A percentile compares a stretch with the other conserved stretches of the same genome.
phyloP scores from a whole-genome alignment of 2,888 invertebrate genomes.

The Cordilura impudica region DNA sequence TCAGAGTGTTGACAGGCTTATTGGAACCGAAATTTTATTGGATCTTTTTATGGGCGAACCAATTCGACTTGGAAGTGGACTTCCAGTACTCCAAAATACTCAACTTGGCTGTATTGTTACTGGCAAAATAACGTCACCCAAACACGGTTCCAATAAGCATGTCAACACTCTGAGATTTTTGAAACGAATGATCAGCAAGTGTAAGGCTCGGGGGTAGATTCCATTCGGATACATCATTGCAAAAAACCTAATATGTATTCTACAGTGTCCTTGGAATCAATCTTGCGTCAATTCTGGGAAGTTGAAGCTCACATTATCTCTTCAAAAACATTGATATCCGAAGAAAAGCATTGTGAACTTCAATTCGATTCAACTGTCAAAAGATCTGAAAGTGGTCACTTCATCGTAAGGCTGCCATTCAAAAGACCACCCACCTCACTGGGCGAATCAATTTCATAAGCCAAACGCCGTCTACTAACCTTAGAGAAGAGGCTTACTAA shows the following conservation, averaged over 20 bases:
- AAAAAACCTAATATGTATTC: neutral
- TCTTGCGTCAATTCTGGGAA: too few species aligned
- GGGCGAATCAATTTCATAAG: slow-evolving; percentile 26
- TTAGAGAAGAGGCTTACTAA: too few species aligned
- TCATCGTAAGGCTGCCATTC: too few species aligned
- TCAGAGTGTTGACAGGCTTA: slow-evolving; percentile 26
- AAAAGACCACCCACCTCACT: slow-evolving; percentile 2
- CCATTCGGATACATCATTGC: too few species aligned
- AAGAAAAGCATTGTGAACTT: too few species aligned
- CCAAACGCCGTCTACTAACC: slow-evolving; percentile 16
- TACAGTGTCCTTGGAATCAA: neutral
- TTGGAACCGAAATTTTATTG: slow-evolving; percentile 37
- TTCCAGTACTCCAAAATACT: slow-evolving; percentile 36
- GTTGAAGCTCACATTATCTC: neutral
- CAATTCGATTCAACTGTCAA: slow-evolving; percentile 13
- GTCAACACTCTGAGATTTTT: too few species aligned
- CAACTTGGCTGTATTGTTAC: slow-evolving; percentile 33
- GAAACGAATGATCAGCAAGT: too few species aligned
- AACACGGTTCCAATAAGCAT: too few species aligned
- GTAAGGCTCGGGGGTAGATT: too few species aligned
- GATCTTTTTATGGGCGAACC: slow-evolving; percentile 20
- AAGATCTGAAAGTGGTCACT: too few species aligned
- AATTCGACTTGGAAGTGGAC: slow-evolving; percentile 20
- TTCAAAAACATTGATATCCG: too few species aligned
- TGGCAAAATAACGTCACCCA: neutral